Conservation (phyloP, 2,888 invertebrate genomes). For the Cremastinae sp. region DNA sequence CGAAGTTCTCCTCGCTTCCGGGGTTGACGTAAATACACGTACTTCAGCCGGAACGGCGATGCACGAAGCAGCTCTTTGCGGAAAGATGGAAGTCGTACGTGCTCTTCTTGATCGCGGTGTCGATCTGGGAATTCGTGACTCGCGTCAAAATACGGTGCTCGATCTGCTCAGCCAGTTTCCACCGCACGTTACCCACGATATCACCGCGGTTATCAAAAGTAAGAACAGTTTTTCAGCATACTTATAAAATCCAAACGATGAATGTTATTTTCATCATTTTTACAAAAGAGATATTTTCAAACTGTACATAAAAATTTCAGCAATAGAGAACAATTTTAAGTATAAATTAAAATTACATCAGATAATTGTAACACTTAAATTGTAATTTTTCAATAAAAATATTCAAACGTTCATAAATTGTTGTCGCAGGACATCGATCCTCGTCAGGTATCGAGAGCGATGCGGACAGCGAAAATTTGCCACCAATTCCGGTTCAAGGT, state of each 20-base stretch:
- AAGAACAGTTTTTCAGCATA: slow-evolving; percentile 75
- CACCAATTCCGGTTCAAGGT: slow-evolving; percentile 84
- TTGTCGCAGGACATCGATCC: slow-evolving; percentile 76
- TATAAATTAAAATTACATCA: too few relatives aligned
- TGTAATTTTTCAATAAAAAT: not conserved
- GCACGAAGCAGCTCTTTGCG: slow-evolving; percentile 96
- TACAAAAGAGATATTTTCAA: not conserved
- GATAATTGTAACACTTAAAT: too few relatives aligned
- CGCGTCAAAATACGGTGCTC: slow-evolving; percentile 90
- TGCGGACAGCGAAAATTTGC: slow-evolving; percentile 83
- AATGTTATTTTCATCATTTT: not conserved
- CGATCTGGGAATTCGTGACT: slow-evolving; percentile 90
- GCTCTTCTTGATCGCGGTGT: slow-evolving; percentile 91
- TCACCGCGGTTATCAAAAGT: slow-evolving; percentile 92
- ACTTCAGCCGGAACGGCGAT: slow-evolving; percentile 94
- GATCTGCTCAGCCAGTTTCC: slow-evolving; percentile 93
- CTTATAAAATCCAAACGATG: too few relatives aligned
- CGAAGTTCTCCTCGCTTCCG: slow-evolving; percentile 89
- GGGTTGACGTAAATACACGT: slow-evolving; percentile 92
- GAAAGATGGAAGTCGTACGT: slow-evolving; percentile 93
- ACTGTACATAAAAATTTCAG: not conserved
- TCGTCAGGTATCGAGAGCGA: slow-evolving; percentile 82
- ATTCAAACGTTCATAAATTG: slow-evolving; percentile 25
- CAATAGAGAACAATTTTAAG: too few relatives aligned
- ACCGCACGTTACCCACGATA: slow-evolving; percentile 93